Evolutionary conservation across 1,140 invertebrate species (phyloP).

Genomic region (Lethocerus indicus): DNA sequence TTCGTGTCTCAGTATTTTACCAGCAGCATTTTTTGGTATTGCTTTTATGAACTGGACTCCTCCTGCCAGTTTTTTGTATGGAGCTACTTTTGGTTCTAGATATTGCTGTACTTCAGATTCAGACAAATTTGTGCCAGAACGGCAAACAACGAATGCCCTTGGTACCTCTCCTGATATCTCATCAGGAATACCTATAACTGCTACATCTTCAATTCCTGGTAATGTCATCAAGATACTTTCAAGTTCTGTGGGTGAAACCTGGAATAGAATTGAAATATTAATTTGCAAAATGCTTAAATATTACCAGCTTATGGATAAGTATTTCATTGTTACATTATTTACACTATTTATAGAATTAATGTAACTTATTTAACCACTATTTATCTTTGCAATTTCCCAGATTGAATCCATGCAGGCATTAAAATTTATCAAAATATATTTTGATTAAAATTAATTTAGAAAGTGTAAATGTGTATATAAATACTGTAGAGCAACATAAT

Average conservation of each 20-base stretch:
- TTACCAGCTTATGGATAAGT: neutral
- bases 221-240: slow-evolving; percentile 61
- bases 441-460: too few species aligned
- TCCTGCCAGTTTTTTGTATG: slow-evolving; percentile 48
- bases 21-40: slow-evolving; percentile 53
- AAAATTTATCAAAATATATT: too few species aligned
- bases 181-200: slow-evolving; percentile 65
- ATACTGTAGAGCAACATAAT: too few species aligned
- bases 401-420: too few species aligned
- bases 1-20: slow-evolving; percentile 56
- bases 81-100: slow-evolving; percentile 38
- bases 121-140: slow-evolving; percentile 31
- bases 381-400: too few species aligned
- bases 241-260: slow-evolving; percentile 76
- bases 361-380: too few species aligned
- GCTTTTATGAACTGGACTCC: slow-evolving; percentile 39
- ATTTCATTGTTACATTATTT: neutral
- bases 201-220: slow-evolving; percentile 55
- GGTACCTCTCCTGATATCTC: slow-evolving; percentile 52
- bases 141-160: slow-evolving; percentile 53
- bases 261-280: slow-evolving; percentile 20
- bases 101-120: slow-evolving; percentile 38
- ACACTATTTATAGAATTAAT: too few species aligned
- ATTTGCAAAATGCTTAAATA: neutral
- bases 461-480: too few species aligned